These are phyloP conservation scores for Clarias batrachus DNA, from an alignment of 2,113 vertebrate species.

Conservation along the genomic window DNA sequence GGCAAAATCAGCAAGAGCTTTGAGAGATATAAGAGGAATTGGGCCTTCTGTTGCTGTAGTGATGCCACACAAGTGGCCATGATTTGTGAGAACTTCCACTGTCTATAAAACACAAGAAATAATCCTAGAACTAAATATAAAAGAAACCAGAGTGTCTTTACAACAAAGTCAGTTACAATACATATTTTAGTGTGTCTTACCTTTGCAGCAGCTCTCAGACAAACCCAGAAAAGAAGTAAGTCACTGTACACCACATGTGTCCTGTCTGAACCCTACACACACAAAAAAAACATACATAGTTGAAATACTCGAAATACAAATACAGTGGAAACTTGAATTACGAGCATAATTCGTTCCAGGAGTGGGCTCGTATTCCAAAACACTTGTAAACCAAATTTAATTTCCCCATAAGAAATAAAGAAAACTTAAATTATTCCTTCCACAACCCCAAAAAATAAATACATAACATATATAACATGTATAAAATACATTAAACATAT, in stretches of 20 bases:
- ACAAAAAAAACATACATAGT: background rate
- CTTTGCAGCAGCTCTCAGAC: constrained; percentile 77
- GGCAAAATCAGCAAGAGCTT: constrained; percentile 75
- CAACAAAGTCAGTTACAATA: background rate
- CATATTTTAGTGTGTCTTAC: constrained; percentile 57
- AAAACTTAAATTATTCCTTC: too few species aligned
- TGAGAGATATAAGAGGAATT: constrained; percentile 52
- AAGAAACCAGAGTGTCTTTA: background rate
- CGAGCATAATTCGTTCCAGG: too few species aligned
- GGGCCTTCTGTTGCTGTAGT: constrained; percentile 55
- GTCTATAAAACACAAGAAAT: constrained; percentile 25
- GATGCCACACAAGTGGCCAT: constrained; percentile 68
- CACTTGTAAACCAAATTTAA: too few species aligned
- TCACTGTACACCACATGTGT: constrained; percentile 53
- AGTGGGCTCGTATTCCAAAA: too few species aligned
- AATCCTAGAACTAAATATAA: background rate
- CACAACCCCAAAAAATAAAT: too few species aligned
- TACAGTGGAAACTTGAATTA: background rate
- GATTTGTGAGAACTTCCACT: constrained; percentile 64
- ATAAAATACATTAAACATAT: too few species aligned
- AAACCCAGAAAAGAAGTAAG: constrained; percentile 75
- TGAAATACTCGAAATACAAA: background rate
- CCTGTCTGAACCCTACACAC: constrained; percentile 27
- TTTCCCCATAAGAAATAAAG: too few species aligned
- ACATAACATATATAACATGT: too few species aligned